Evolutionary conservation across 1,140 invertebrate genomes (phyloP), one percentile per base, ranked within the genome.

Genomic region (Ceratosolen solmsi): DNA sequence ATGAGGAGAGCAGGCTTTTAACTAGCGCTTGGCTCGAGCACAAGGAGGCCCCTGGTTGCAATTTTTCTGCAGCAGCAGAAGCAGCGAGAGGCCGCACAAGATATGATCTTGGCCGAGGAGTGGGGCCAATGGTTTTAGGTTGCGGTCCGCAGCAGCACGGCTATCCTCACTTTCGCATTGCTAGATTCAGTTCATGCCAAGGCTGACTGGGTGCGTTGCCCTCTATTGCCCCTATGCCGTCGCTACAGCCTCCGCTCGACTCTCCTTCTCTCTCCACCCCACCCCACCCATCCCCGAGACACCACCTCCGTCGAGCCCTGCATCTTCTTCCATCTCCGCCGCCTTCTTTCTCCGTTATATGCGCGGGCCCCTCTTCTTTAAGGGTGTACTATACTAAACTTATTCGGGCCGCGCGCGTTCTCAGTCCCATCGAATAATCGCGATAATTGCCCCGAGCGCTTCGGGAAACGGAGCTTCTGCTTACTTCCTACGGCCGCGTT

Each of bases 181-280:
- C 91, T 92, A 92, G 91, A 92, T 89, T 91, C 91, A 90, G 91
- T 92, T 91, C 91, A 90, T 92, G 91, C 91, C 91, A 92, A 92
- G 91, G 91, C 91, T 92, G 91, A 90, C 88, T 86, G 91, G 89
- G 91, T 92, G 91, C 91, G 90, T 92, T 92, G 91, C 91, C 91
- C 91, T 90, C 91, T 88, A 91, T 90, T 89, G 90, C 90, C 90
- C 90, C 89, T 90, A 91, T 91, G 87, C 87, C 83, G 86, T 85
- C 82, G 80, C 80, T 75, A 60, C 76, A 76, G 74, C 82, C 80
- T 56, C 58, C 73, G 25, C 73, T 60, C 33, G 1, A 22, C 58
- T 84, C 38, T 25, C 22, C 25, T 27, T 30, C 51, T n/a, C 25
- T 56, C 84, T 63, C 75, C 54, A 30, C 49, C 75, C 25, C 33